Conservation (phyloP, 2,113 vertebrate species). For the Saiga tatarica region DNA sequence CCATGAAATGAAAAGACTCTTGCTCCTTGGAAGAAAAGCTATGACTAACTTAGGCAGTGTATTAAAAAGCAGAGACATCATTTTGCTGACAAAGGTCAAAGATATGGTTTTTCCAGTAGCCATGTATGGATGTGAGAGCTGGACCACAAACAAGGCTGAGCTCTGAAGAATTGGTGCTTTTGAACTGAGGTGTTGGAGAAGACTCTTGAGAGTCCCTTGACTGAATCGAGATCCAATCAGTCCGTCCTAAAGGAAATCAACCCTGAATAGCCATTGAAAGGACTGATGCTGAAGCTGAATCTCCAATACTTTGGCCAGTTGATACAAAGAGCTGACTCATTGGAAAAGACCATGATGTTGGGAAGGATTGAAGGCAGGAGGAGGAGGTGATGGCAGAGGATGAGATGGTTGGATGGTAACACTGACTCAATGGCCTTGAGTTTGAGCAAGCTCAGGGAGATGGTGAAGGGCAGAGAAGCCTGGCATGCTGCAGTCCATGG, state of each 20-base stretch:
- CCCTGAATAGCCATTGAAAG: background rate
- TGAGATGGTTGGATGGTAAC: background rate
- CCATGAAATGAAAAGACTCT: background rate
- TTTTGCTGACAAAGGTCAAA: background rate
- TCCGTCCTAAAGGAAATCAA: accelerated
- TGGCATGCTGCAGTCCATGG: background rate
- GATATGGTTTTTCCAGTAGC: background rate
- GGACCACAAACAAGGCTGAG: background rate
- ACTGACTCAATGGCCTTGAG: background rate
- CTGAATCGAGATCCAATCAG: background rate
- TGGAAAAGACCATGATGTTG: background rate
- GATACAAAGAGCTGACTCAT: background rate
- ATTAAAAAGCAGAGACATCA: background rate
- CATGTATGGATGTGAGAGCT: background rate
- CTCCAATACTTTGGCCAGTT: background rate
- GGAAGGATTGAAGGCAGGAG: background rate
- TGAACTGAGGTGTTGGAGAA: background rate
- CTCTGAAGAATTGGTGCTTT: background rate
- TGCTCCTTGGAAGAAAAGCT: background rate
- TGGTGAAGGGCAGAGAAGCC: background rate
- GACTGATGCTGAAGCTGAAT: background rate
- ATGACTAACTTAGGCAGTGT: background rate
- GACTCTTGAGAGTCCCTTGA: background rate
- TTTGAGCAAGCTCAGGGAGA: background rate
- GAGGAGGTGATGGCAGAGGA: background rate